Conservation (phyloP, 1,140 invertebrate genomes). For the Diorhabda elongata region DNA sequence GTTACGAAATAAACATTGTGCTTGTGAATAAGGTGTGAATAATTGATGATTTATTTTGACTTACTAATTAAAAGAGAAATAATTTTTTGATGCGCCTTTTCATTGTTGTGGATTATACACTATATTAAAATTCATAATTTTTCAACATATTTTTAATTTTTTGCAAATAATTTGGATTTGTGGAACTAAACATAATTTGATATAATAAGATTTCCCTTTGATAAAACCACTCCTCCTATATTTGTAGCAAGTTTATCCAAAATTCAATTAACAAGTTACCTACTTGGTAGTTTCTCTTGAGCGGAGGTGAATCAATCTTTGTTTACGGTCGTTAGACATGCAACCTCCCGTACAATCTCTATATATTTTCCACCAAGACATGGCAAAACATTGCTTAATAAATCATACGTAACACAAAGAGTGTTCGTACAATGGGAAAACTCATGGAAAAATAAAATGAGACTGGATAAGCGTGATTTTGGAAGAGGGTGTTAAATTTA, state of each 20-base stretch:
- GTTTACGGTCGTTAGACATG: constrained; percentile 24
- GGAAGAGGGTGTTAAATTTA: not conserved
- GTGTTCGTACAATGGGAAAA: constrained; percentile 11
- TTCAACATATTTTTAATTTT: too few relatives aligned
- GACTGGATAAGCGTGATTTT: constrained; percentile 10
- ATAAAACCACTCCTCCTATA: too few relatives aligned
- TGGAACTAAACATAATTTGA: too few relatives aligned
- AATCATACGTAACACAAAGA: constrained; percentile 22
- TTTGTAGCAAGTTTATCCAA: not conserved
- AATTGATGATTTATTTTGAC: too few relatives aligned
- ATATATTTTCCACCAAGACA: not conserved
- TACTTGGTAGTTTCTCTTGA: constrained; percentile 21
- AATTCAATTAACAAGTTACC: constrained; percentile 29
- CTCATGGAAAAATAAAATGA: constrained; percentile 6
- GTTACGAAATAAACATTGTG: too few relatives aligned
- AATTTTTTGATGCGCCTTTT: too few relatives aligned
- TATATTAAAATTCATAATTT: too few relatives aligned
- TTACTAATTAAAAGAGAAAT: too few relatives aligned
- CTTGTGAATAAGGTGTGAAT: too few relatives aligned
- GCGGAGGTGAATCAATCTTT: constrained; percentile 15
- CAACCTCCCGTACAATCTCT: constrained; percentile 25
- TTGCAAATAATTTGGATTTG: too few relatives aligned
- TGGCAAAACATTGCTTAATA: constrained; percentile 18
- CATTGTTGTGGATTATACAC: too few relatives aligned
- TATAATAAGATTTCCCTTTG: too few relatives aligned